Evolutionary conservation across 2,113 vertebrate species (phyloP), one percentile per base, ranked within the genome.

Genomic region (Myrmecobius fasciatus): DNA sequence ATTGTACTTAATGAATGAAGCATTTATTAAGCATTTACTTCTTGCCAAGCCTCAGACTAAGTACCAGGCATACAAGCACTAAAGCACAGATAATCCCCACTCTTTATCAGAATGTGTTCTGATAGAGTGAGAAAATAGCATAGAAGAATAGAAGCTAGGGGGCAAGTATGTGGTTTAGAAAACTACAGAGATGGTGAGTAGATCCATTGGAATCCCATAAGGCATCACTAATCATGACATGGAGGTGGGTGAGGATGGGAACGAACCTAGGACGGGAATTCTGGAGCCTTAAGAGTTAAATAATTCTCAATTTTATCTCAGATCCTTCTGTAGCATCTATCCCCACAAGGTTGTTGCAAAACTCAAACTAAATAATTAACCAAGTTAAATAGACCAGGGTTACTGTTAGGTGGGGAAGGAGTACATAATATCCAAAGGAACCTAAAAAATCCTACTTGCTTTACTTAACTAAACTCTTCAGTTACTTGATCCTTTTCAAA

Each of bases 401-500:
- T 93, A 89, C 26, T 91, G 56, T 96, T 94, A 10, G 6, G 17
- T 43, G 67, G 67, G 7, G 17, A 96, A 47, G 52, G 95, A 94
- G n/a, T 90, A 36, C 24, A 47, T 47, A 75, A 28, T 92, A 91
- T 95, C 54, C 93, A 49, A 95, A 93, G 92, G 1, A 96, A 53
- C 9, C 60, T 94, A 92, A 92, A 67, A 83, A 92, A 89, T 94
- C 96, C 92, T 95, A 95, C 96, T 96, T 94, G 47, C 92, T 43
- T 93, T n/a, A 49, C 94, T 93, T 93, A 92, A 92, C 67, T 89
- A 89, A 95, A 90, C 89, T 95, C 26, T 90, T 96, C 25, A 89
- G 67, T 17, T 95, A 96, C 89, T 46, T 83, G 96, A 96, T 95
- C 89, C 90, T 97, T 95, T 93, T 95, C 89, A 92, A 47, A 92